Evolutionary conservation across 2,888 invertebrate genomes (phyloP).

Genomic region (Microctonus aethiopoides): DNA sequence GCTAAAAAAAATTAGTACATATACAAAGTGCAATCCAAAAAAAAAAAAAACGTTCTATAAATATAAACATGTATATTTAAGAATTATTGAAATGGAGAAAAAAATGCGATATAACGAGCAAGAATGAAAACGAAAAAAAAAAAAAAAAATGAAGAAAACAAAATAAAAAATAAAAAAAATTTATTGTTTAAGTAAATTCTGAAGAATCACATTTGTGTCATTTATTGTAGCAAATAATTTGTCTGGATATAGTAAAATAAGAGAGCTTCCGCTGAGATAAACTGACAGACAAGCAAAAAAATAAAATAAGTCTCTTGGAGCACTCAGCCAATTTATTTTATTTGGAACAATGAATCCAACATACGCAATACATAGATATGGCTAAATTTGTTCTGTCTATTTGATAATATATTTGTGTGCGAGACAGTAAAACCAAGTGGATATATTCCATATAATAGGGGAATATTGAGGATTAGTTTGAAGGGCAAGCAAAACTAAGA

Average conservation of each 20-base stretch:
- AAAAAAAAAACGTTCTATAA: no score
- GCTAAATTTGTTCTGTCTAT: background rate
- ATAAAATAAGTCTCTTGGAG: slow-evolving; percentile 8
- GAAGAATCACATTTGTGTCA: slow-evolving; percentile 38
- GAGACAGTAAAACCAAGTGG: background rate
- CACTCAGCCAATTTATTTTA: slow-evolving; percentile 21
- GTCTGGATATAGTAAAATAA: slow-evolving; percentile 25
- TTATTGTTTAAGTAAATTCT: slow-evolving; percentile 18
- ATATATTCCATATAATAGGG: background rate
- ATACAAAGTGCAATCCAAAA: no score
- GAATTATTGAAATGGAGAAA: background rate
- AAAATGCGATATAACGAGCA: slow-evolving; percentile 16
- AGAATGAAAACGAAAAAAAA: slow-evolving; percentile 20
- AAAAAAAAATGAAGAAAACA: slow-evolving; percentile 17
- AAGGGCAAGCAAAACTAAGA: background rate
- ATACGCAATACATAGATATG: background rate
- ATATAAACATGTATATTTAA: no score
- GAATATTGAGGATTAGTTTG: background rate
- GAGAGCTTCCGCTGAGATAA: slow-evolving; percentile 38
- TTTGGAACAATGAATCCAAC: background rate
- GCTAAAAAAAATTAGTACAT: no score
- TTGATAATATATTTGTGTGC: background rate
- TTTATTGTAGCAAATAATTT: slow-evolving; percentile 38
- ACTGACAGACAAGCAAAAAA: slow-evolving; percentile 21
- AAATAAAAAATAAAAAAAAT: slow-evolving; percentile 8